Evolutionary conservation across 2,888 invertebrate species (phyloP).

Genomic region (Hypercompe scribonia): DNA sequence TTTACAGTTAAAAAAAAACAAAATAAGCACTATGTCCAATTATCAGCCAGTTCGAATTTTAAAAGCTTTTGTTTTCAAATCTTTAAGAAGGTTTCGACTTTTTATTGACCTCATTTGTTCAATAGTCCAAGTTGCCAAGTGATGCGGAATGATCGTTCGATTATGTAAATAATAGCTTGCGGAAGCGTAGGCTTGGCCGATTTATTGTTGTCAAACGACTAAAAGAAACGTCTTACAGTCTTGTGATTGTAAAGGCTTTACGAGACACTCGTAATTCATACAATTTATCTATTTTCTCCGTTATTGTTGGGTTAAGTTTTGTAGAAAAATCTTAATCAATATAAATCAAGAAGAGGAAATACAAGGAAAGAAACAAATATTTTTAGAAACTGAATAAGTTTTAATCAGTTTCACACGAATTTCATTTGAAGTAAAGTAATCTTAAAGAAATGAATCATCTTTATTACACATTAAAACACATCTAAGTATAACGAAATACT

Average conservation of each 20-base stretch:
- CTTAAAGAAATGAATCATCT: background rate
- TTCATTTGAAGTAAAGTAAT: background rate
- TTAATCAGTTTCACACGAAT: conserved; percentile 35
- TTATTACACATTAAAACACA: background rate
- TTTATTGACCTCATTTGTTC: conserved; percentile 31
- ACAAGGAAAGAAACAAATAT: conserved; percentile 29
- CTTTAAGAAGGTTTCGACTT: background rate
- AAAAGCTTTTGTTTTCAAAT: background rate
- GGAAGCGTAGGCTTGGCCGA: conserved; percentile 75
- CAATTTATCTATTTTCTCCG: background rate
- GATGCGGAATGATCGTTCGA: conserved; percentile 74
- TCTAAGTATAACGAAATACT: background rate
- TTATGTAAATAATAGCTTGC: conserved; percentile 69
- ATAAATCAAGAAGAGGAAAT: too few relatives aligned
- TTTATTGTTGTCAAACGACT: conserved; percentile 49
- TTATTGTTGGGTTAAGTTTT: background rate
- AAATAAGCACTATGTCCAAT: background rate
- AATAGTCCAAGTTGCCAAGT: conserved; percentile 57
- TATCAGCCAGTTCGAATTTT: background rate
- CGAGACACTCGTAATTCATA: conserved; percentile 8
- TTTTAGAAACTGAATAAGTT: conserved; percentile 28
- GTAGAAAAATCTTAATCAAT: background rate
- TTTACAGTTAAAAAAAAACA: background rate
- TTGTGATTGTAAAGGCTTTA: conserved; percentile 40
- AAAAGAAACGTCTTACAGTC: conserved; percentile 47